Conservation (phyloP, 1,140 invertebrate species). For the Zaprionus ghesquierei region DNA sequence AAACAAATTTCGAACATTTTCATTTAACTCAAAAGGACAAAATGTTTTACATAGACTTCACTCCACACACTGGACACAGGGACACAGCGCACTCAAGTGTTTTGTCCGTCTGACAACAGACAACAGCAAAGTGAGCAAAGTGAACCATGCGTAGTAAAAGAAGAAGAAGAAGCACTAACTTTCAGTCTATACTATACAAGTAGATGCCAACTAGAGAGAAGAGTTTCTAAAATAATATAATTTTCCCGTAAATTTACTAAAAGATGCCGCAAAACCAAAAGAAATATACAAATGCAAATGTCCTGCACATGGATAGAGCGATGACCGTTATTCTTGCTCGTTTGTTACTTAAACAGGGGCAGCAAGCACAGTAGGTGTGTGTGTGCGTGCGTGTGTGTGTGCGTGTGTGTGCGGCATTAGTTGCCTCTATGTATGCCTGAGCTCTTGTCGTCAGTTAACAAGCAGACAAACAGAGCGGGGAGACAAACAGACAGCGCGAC, state of each 20-base stretch:
- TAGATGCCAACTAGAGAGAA: not conserved
- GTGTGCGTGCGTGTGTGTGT: constrained; percentile 22
- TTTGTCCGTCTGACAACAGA: not conserved
- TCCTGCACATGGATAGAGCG: constrained; percentile 27
- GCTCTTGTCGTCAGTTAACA: constrained; percentile 25
- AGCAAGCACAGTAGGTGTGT: constrained; percentile 12
- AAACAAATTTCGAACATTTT: constrained; percentile 26
- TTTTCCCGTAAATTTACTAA: constrained; percentile 72
- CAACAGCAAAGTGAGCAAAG: constrained; percentile 10
- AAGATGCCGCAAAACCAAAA: constrained; percentile 38
- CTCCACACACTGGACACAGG: not conserved
- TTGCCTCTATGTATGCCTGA: constrained; percentile 21
- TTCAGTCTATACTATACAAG: constrained; percentile 48
- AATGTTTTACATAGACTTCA: constrained; percentile 47
- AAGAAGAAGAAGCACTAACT: constrained; percentile 11
- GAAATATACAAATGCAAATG: constrained; percentile 49
- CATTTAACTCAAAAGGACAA: constrained; percentile 10
- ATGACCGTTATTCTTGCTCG: constrained; percentile 6
- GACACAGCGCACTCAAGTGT: constrained; percentile 26
- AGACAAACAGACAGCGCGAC: not conserved
- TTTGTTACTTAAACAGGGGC: constrained; percentile 21
- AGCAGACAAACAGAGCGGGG: constrained; percentile 17
- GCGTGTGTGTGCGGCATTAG: constrained; percentile 8
- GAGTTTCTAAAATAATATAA: constrained; percentile 75
- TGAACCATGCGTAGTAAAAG: constrained; percentile 1